phyloP scores from a whole-genome alignment of 2,113 vertebrate genomes.

The Serinus canaria region DNA sequence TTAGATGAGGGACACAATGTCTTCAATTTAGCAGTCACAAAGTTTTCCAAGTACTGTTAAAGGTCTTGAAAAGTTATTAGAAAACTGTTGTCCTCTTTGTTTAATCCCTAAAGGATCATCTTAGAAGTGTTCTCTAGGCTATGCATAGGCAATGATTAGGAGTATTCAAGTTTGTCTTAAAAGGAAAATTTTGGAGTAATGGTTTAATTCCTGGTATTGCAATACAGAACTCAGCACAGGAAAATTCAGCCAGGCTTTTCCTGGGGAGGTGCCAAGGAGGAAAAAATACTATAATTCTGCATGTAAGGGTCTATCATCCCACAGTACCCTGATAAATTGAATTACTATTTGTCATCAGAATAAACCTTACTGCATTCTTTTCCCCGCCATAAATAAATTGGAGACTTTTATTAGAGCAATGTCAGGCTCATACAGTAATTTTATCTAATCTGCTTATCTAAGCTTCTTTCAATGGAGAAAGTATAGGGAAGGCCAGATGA shows the following conservation, averaged over 20 bases:
- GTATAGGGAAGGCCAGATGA: not conserved
- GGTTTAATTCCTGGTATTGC: not conserved
- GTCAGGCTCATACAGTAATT: not conserved
- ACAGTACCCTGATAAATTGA: not conserved
- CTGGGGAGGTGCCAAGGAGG: not conserved
- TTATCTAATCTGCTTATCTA: not conserved
- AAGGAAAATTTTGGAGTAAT: not conserved
- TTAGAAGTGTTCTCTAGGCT: not conserved
- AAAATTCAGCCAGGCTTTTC: not conserved
- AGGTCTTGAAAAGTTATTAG: not conserved
- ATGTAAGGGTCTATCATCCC: not conserved
- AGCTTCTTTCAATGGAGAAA: not conserved
- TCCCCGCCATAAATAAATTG: not conserved
- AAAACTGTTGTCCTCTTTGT: not conserved
- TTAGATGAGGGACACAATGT: not conserved
- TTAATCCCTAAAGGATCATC: not conserved
- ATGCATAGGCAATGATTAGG: not conserved
- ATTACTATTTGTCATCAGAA: not conserved
- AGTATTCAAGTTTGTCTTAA: not conserved
- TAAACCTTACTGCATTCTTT: not conserved
- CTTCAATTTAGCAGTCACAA: not conserved
- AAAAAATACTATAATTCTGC: not conserved
- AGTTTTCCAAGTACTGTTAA: not conserved
- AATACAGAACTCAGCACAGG: not conserved
- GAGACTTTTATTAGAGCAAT: not conserved